Evolutionary conservation across 2,888 invertebrate genomes (phyloP), one percentile per base, ranked within the genome.

Genomic region (Alviniconcha strummeri): DNA sequence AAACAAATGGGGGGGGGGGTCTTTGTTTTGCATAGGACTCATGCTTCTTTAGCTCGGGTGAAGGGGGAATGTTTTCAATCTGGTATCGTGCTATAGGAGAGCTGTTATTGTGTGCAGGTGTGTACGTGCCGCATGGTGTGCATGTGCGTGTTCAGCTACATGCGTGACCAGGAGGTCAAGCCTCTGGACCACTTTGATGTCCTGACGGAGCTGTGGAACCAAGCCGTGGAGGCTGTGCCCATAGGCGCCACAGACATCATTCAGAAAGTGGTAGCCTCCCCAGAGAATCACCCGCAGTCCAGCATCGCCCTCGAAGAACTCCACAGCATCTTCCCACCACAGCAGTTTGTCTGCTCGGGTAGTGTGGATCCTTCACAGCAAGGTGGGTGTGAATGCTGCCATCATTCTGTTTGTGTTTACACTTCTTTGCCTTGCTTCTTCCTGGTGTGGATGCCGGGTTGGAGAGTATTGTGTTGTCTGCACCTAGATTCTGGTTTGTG

Each of bases 271-370:
- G 87, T 92, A n/a, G 86, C 90, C 8, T 84, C 86, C 7, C 89
- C 91, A 36, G 88, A 90, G 76, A 87, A 89, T 57, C 92, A 91
- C 84, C 92, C 92, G 0, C 89, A 90, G 84, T 83, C 90, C 64
- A 87, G 90, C 64, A 86, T 93, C 13, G 91, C 92, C 6, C 79
- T 89, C 19, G 72, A 83, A 36, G 86, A 88, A 56, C 87, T 92
- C 77, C 86, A 86, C 5, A 71, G 76, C 19, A 89, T 91, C 71
- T 91, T 91, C 83, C 84, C 89, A 17, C 76, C 78, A 17, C 85
- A 89, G n/a, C 83, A 82, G 11, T 90, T 88, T 82, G 84, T 87
- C 8, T 90, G 91, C 81, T 89, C 90, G 36, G 86, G 86, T 52
- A 86, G 86, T 79, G 74, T 85, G 8, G 79, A 77, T 36, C 4